Percentiles rank a stretch among this genome's conserved stretches.
Evolutionary conservation across 2,113 vertebrate species (phyloP).

Genomic region (Notiomystis cincta): DNA sequence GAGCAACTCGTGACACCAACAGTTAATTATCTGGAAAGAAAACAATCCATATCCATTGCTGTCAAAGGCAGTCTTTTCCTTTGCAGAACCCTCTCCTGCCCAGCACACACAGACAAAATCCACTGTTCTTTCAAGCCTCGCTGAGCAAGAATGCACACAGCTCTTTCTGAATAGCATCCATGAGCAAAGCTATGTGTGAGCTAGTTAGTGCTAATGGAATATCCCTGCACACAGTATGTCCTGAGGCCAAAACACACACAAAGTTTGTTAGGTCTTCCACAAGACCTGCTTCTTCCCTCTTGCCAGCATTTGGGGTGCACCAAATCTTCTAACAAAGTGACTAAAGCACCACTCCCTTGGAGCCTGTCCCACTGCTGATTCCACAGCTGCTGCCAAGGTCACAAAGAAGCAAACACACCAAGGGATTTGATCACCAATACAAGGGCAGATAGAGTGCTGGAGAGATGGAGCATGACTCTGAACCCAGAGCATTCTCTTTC

Average conservation of each 20-base stretch:
- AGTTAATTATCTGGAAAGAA: background rate
- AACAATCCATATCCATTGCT: background rate
- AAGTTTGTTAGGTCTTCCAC: background rate
- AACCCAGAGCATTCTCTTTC: background rate
- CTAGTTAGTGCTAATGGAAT: background rate
- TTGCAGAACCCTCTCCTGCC: background rate
- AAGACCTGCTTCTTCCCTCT: background rate
- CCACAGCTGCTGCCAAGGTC: background rate
- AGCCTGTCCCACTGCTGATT: background rate
- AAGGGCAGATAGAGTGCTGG: background rate
- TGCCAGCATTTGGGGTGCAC: background rate
- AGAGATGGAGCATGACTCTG: background rate
- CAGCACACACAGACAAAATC: background rate
- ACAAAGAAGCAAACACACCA: background rate
- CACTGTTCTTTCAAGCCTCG: background rate
- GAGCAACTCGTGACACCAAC: background rate
- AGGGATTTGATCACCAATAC: background rate
- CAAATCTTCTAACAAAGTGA: background rate
- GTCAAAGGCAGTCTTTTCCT: background rate
- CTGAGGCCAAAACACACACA: background rate
- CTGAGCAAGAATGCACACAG: background rate
- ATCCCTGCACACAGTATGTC: background rate
- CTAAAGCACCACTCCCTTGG: background rate
- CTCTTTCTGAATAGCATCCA: background rate
- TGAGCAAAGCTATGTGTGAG: background rate